Conservation (phyloP, 2,797 vertebrate species). For the Phrynocephalus forsythii region DNA sequence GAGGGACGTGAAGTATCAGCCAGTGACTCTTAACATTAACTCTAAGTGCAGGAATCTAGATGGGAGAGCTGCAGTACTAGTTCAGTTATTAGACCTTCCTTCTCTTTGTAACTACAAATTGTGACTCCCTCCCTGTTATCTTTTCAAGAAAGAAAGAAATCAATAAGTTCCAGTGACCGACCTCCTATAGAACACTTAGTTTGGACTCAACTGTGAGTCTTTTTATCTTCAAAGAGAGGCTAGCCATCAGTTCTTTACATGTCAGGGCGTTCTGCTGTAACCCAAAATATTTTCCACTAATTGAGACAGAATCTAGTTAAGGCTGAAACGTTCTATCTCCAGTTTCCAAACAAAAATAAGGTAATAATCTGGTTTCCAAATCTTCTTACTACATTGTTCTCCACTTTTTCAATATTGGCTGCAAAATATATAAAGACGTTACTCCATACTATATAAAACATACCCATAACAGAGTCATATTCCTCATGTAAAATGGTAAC, state of each 20-base stretch:
- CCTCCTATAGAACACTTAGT: background rate
- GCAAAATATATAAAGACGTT: background rate
- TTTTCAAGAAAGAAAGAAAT: background rate
- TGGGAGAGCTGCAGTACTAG: no score
- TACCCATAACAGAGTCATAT: slow-evolving; percentile 65
- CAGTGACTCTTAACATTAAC: background rate
- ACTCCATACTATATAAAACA: slow-evolving; percentile 46
- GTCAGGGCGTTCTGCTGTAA: background rate
- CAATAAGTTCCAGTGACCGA: background rate
- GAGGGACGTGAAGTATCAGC: no score
- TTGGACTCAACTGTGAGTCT: background rate
- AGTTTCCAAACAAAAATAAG: background rate
- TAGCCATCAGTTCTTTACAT: background rate
- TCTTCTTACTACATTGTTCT: slow-evolving; percentile 15
- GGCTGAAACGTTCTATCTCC: background rate
- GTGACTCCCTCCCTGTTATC: background rate
- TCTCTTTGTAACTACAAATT: background rate
- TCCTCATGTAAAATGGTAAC: slow-evolving; percentile 32
- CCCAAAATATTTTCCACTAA: background rate
- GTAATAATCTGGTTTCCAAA: background rate
- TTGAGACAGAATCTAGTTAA: background rate
- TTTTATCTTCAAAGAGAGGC: background rate
- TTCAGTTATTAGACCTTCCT: background rate
- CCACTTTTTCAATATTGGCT: slow-evolving; percentile 28
- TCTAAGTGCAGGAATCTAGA: background rate